A percentile compares a stretch with the other conserved stretches of the same genome.
Evolutionary conservation across 2,888 invertebrate species (phyloP).

Genomic region (Agrypnus murinus): DNA sequence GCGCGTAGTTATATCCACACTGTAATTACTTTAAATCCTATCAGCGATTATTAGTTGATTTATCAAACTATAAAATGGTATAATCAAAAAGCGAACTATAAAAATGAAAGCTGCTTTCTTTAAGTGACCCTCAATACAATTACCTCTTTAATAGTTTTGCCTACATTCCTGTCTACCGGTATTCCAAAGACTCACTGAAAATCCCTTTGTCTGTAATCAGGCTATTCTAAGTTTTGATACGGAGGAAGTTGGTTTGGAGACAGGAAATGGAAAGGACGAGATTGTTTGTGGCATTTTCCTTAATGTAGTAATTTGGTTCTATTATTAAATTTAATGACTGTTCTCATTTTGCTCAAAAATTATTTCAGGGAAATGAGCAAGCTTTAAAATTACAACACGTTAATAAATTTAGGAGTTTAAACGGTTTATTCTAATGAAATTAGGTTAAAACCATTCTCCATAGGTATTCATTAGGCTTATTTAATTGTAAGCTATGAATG

Average conservation of each 20-base stretch:
- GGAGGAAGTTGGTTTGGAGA: background rate
- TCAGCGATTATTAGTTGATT: conserved; percentile 13
- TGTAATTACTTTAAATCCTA: conserved; percentile 7
- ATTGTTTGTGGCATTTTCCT: conserved; percentile 22
- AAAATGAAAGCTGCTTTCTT: background rate
- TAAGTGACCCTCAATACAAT: too few relatives aligned
- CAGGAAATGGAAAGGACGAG: background rate
- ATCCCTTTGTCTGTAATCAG: conserved; percentile 19
- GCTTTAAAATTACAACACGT: too few relatives aligned
- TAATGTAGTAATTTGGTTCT: conserved; percentile 13
- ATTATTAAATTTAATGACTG: conserved; percentile 18
- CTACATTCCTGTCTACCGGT: background rate
- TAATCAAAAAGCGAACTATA: too few relatives aligned
- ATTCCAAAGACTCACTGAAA: conserved; percentile 17
- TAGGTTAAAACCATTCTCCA: background rate
- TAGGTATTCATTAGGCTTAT: background rate
- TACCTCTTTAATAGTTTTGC: background rate
- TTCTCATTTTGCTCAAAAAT: background rate
- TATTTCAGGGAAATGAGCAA: background rate
- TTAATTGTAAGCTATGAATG: conserved; percentile 4
- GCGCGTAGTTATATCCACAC: conserved; percentile 9
- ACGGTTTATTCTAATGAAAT: background rate
- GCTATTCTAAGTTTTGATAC: conserved; percentile 10
- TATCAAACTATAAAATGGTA: too few relatives aligned
- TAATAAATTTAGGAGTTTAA: too few relatives aligned